Evolutionary conservation across 2,888 invertebrate genomes (phyloP).

Genomic region (Xestia rhomboidea): DNA sequence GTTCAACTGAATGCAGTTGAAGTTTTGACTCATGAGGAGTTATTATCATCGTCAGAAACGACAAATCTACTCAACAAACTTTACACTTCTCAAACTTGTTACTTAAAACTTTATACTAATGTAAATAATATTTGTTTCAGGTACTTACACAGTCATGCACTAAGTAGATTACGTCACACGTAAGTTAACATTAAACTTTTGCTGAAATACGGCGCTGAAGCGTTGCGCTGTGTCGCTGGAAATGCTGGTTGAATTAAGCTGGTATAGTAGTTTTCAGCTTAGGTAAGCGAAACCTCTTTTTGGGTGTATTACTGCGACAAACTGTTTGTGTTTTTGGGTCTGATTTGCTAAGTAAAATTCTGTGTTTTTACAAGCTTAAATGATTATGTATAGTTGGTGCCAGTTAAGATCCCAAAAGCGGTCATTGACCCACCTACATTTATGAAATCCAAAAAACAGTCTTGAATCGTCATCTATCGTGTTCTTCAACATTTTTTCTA

Average conservation of each 20-base stretch:
- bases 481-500: too few relatives aligned
- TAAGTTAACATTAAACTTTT: conserved; percentile 42
- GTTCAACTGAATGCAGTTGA: not conserved
- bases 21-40: too few relatives aligned
- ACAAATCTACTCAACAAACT: not conserved
- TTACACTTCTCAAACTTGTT: not conserved
- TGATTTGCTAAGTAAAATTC: not conserved
- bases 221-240: conserved; percentile 16
- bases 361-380: not conserved
- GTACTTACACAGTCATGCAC: conserved; percentile 33
- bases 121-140: conserved; percentile 51
- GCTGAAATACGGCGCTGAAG: conserved; percentile 33
- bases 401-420: too few relatives aligned
- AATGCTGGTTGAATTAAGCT: conserved; percentile 15
- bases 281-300: conserved; percentile 7
- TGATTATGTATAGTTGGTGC: not conserved
- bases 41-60: not conserved
- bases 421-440: too few relatives aligned
- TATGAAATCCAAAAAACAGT: too few relatives aligned
- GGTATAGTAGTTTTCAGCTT: conserved; percentile 32
- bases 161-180: conserved; percentile 32
- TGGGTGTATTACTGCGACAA: not conserved
- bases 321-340: not conserved
- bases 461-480: too few relatives aligned
- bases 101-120: conserved; percentile 30